phyloP scores from a whole-genome alignment of 30 jellyfish, hydroid and myxozoan species.

The Hydra vulgaris region DNA sequence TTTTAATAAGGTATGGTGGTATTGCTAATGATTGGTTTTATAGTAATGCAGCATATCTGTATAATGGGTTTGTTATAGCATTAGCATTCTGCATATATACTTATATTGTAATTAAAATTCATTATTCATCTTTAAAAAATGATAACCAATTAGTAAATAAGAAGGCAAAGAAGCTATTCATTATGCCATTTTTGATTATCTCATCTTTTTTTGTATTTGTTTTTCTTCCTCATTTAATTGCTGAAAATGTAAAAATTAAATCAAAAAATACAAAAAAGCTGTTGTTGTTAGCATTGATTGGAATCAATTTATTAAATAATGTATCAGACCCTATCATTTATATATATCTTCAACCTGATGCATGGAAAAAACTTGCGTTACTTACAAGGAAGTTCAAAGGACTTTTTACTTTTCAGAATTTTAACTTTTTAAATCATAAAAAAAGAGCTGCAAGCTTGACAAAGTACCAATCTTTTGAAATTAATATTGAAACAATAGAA shows the following conservation, averaged over 20 bases:
- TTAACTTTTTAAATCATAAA: no score
- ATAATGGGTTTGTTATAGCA: not conserved
- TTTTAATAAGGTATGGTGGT: not conserved
- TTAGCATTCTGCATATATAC: not conserved
- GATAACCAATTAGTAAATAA: not conserved
- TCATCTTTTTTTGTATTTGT: not conserved
- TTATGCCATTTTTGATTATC: not conserved
- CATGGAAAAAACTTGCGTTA: not conserved
- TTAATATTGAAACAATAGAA: no score
- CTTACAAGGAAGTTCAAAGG: no score
- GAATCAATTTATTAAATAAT: not conserved
- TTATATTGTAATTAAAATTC: not conserved
- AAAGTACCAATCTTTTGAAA: no score
- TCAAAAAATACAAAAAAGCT: not conserved
- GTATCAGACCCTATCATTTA: slow-evolving; percentile 6
- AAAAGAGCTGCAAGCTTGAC: no score
- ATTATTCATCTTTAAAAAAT: not conserved
- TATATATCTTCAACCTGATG: not conserved
- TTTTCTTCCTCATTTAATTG: slow-evolving; percentile 1
- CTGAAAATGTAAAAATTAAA: not conserved
- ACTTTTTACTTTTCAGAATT: no score
- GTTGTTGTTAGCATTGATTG: not conserved
- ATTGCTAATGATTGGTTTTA: not conserved
- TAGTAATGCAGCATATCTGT: not conserved
- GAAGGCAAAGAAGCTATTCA: not conserved